A percentile compares a stretch with the other conserved stretches of the same genome.
These are phyloP conservation scores for Nixonia krombeini DNA, from an alignment of 1,140 invertebrate genomes.

Conservation along the genomic window DNA sequence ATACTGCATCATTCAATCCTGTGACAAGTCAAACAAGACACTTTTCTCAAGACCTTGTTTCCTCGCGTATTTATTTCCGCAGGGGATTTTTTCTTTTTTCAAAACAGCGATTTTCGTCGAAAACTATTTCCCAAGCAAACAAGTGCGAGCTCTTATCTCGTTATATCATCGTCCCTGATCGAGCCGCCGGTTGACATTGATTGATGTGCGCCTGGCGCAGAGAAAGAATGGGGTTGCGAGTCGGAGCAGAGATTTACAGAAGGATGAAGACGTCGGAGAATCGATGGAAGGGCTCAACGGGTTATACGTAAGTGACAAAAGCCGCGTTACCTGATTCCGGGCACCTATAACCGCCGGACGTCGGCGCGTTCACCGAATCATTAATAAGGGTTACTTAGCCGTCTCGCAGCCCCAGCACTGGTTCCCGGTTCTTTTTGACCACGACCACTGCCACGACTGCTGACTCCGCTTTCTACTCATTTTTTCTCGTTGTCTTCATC, in stretches of 20 bases:
- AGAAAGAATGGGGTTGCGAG: not conserved
- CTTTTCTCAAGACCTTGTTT: too few species aligned
- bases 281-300: slow-evolving; percentile 18
- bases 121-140: slow-evolving; percentile 14
- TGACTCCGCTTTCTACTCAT: slow-evolving; percentile 24
- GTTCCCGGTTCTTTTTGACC: slow-evolving; percentile 22
- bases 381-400: slow-evolving; percentile 50
- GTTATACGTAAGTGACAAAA: slow-evolving; percentile 18
- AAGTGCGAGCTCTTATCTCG: slow-evolving; percentile 23
- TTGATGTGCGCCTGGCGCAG: slow-evolving; percentile 17
- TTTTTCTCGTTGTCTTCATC: slow-evolving; percentile 26
- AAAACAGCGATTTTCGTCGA: too few species aligned
- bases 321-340: slow-evolving; percentile 11
- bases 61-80: too few species aligned
- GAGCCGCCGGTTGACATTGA: slow-evolving; percentile 18
- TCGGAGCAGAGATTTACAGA: slow-evolving; percentile 20
- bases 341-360: slow-evolving; percentile 30
- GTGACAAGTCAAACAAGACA: too few species aligned
- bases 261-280: slow-evolving; percentile 21
- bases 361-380: slow-evolving; percentile 20
- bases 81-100: too few species aligned
- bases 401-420: not conserved
- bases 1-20: too few species aligned
- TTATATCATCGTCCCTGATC: slow-evolving; percentile 26
- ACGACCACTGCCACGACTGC: slow-evolving; percentile 12